These are phyloP conservation scores for Ceyx melanurus DNA, from an alignment of 2,113 vertebrate genomes.

Conservation along the genomic window DNA sequence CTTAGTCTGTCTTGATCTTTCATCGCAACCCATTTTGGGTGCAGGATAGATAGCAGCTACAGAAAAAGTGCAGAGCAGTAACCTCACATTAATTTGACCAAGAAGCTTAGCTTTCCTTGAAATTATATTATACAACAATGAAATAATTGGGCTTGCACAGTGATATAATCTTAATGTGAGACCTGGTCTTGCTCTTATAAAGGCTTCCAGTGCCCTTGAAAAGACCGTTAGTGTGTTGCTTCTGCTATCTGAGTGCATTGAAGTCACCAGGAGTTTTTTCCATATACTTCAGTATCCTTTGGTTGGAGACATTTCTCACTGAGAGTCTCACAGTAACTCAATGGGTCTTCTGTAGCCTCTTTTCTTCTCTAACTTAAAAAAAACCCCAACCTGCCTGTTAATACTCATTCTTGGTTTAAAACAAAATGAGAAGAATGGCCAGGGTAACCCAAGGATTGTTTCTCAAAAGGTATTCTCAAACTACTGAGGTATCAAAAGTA, in stretches of 20 bases:
- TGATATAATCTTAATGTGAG: not conserved
- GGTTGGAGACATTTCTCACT: not conserved
- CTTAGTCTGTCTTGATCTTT: not conserved
- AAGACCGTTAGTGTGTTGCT: not conserved
- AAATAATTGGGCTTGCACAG: not conserved
- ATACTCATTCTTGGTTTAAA: not conserved
- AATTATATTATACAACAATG: not conserved
- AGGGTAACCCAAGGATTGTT: not conserved
- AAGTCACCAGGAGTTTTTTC: not conserved
- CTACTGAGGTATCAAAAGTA: not conserved
- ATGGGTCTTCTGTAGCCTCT: not conserved
- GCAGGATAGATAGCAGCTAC: not conserved
- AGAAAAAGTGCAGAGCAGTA: not conserved
- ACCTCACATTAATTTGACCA: not conserved
- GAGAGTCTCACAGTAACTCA: not conserved
- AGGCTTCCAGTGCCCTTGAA: not conserved
- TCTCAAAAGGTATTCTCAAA: not conserved
- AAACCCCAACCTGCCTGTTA: not conserved
- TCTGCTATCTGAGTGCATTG: not conserved
- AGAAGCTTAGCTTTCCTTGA: not conserved
- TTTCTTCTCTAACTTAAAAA: not conserved
- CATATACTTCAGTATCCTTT: not conserved
- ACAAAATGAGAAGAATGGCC: not conserved
- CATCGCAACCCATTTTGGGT: not conserved
- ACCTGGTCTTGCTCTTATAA: not conserved